Evolutionary conservation across 2,113 vertebrate species (phyloP).

Genomic region (Anoura caudifer): DNA sequence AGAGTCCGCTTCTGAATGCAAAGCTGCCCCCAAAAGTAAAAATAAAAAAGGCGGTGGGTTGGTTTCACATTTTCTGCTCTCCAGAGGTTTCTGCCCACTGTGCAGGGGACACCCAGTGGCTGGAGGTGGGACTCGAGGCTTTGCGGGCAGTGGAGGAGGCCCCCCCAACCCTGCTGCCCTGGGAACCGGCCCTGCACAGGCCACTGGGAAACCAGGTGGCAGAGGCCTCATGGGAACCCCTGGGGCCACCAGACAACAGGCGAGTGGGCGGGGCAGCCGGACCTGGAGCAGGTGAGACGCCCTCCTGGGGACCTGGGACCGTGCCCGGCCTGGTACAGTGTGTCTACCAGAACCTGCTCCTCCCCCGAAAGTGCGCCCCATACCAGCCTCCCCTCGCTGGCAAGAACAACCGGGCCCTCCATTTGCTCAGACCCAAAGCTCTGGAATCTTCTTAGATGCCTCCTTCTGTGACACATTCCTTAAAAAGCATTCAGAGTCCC

Average conservation of each 20-base stretch:
- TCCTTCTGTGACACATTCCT: neutral
- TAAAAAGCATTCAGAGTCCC: accelerated
- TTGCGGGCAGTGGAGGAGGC: too few relatives aligned
- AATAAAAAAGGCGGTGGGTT: constrained; percentile 18
- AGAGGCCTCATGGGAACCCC: neutral
- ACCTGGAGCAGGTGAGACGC: neutral
- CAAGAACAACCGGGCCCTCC: neutral
- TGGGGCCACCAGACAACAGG: neutral
- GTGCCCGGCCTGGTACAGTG: accelerated
- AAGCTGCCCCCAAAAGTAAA: neutral
- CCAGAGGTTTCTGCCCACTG: neutral
- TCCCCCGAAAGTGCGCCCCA: accelerated
- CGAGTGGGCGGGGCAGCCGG: accelerated
- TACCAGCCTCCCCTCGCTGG: neutral
- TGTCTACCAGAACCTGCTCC: neutral
- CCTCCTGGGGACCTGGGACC: accelerated
- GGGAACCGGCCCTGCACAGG: neutral
- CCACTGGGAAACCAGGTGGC: neutral
- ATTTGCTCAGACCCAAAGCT: neutral
- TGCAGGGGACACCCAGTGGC: accelerated
- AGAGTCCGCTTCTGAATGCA: neutral
- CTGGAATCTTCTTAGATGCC: neutral
- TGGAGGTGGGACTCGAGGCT: neutral
- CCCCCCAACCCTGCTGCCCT: accelerated
- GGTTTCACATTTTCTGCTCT: constrained; percentile 45